Percentiles rank a stretch among this genome's conserved stretches.
Evolutionary conservation across 2,113 vertebrate genomes (phyloP).

Genomic region (Gulo gulo): DNA sequence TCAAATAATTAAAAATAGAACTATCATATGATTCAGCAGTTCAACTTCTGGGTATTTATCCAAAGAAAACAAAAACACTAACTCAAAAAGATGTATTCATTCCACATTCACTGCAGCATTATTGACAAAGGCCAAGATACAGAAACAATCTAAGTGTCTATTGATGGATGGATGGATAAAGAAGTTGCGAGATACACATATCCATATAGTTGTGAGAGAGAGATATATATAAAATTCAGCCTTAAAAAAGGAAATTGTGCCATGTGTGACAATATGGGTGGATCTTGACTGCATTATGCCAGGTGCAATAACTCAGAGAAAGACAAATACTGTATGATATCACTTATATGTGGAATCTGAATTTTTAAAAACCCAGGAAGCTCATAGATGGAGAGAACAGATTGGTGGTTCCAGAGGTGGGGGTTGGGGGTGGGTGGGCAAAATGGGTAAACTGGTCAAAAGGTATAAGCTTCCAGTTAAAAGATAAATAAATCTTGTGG

Average conservation of each 20-base stretch:
- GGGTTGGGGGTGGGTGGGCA: neutral
- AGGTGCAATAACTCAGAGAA: neutral
- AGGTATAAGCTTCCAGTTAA: neutral
- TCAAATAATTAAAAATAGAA: neutral
- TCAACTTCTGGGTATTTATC: neutral
- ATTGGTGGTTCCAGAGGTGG: neutral
- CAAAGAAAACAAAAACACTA: neutral
- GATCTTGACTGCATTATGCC: neutral
- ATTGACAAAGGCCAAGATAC: no score
- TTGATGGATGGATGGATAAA: neutral
- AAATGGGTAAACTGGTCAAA: neutral
- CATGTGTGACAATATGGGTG: neutral
- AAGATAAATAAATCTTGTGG: neutral
- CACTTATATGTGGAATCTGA: neutral
- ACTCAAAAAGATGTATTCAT: neutral
- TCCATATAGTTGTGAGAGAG: no score
- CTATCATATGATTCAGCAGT: neutral
- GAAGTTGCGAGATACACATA: neutral
- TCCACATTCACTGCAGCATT: neutral
- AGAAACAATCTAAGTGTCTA: neutral
- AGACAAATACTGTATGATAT: neutral
- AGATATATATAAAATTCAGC: neutral
- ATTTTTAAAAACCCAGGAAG: neutral
- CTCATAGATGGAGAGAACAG: neutral
- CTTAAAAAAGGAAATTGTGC: neutral